Conservation (phyloP, 1,140 invertebrate genomes). For the Spodoptera litura region DNA sequence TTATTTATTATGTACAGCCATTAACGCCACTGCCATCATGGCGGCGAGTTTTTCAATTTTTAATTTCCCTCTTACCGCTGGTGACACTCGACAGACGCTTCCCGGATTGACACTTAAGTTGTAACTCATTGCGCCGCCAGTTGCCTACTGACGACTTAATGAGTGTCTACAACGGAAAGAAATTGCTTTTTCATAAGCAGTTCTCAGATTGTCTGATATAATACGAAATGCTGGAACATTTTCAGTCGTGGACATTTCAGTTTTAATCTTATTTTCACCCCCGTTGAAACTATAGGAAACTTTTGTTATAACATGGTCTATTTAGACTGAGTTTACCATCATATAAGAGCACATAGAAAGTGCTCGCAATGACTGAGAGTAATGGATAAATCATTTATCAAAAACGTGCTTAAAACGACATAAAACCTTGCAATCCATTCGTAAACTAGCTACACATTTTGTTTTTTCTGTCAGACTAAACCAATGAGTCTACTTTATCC, state of each 20-base stretch:
- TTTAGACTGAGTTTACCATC: no score
- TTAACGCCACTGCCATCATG: slow-evolving; percentile 83
- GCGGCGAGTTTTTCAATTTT: slow-evolving; percentile 83
- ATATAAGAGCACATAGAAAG: no score
- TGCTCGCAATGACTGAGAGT: no score
- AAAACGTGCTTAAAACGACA: no score
- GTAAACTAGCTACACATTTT: neutral
- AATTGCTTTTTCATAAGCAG: slow-evolving; percentile 26
- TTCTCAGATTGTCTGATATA: slow-evolving; percentile 3
- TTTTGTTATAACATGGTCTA: neutral
- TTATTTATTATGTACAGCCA: slow-evolving; percentile 86
- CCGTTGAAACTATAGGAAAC: neutral
- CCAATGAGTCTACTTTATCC: slow-evolving; percentile 19
- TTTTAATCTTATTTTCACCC: neutral
- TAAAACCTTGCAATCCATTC: no score
- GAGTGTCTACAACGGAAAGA: slow-evolving; percentile 50
- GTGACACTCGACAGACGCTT: slow-evolving; percentile 69
- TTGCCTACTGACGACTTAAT: slow-evolving; percentile 55
- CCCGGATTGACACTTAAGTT: slow-evolving; percentile 76
- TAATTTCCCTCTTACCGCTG: slow-evolving; percentile 78
- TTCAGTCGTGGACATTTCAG: neutral
- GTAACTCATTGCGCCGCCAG: slow-evolving; percentile 64
- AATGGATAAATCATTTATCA: no score
- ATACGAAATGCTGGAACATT: neutral
- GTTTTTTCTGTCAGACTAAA: slow-evolving; percentile 6